Percentiles rank a stretch among this genome's conserved stretches.
These are phyloP conservation scores for Rotaria sp. DNA, from an alignment of 2,888 invertebrate species.

Conservation along the genomic window DNA sequence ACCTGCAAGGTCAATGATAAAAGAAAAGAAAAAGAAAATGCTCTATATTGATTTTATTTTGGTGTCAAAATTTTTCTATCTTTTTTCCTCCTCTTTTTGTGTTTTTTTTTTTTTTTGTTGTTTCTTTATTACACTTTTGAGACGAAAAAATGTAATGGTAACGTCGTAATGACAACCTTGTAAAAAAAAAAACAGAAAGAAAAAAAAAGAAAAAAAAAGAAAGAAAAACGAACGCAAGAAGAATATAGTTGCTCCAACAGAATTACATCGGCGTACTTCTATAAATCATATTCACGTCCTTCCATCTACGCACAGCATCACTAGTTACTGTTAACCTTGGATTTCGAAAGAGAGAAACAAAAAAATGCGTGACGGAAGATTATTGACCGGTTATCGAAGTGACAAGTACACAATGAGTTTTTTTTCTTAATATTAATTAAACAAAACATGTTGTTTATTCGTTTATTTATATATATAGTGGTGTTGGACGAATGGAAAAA, in stretches of 20 bases:
- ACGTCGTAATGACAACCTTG: background rate
- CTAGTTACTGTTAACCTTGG: background rate
- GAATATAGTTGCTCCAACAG: background rate
- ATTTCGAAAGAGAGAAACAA: background rate
- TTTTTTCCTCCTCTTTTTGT: background rate
- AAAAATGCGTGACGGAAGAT: background rate
- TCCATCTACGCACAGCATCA: background rate
- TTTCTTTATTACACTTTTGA: background rate
- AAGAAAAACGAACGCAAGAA: background rate
- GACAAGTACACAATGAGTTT: background rate
- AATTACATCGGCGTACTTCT: background rate
- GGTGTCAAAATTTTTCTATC: background rate
- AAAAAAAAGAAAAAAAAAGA: background rate
- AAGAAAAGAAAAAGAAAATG: too few relatives aligned
- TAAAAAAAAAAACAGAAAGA: background rate
- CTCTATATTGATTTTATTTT: background rate
- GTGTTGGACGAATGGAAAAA: constrained; percentile 20
- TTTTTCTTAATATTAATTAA: background rate
- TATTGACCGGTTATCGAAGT: background rate
- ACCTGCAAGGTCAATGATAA: background rate
- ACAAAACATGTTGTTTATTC: background rate
- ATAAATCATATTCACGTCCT: background rate
- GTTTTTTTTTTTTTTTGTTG: background rate
- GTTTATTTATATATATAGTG: background rate
- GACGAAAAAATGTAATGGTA: background rate